These are phyloP conservation scores for Steinernema carpocapsae DNA, from an alignment of 2,888 invertebrate genomes.

Conservation along the genomic window DNA sequence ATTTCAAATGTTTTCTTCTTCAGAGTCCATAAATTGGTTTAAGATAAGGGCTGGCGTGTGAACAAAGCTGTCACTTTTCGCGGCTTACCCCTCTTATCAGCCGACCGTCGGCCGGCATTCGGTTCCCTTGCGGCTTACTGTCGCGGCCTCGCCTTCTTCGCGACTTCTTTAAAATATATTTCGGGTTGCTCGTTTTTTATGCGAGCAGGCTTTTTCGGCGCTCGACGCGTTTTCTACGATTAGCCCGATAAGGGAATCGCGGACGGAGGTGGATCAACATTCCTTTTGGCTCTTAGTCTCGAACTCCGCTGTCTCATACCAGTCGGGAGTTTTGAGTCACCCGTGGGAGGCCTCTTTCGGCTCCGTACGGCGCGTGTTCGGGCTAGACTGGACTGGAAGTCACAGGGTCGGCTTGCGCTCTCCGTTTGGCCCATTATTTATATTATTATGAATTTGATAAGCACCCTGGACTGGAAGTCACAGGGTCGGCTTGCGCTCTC, in stretches of 20 bases:
- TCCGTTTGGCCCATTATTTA: not conserved
- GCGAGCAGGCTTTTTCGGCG: not conserved
- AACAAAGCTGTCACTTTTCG: constrained; percentile 32
- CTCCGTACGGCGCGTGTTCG: too few relatives aligned
- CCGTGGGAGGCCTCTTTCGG: too few relatives aligned
- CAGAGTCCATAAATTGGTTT: constrained; percentile 20
- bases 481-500: too few relatives aligned
- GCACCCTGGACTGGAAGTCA: too few relatives aligned
- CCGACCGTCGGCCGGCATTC: not conserved
- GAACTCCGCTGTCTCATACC: not conserved
- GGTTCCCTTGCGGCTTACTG: not conserved
- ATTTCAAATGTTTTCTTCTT: constrained; percentile 27
- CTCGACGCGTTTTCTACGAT: not conserved
- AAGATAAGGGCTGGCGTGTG: constrained; percentile 23
- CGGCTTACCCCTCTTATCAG: constrained; percentile 24
- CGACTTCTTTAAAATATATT: constrained; percentile 10
- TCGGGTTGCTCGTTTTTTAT: constrained; percentile 20
- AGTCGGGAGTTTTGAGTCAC: not conserved
- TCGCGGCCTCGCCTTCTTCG: not conserved
- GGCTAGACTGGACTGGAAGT: too few relatives aligned
- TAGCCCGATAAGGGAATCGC: constrained; percentile 8
- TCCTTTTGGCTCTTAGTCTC: not conserved
- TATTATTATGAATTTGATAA: constrained; percentile 27
- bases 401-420: too few relatives aligned
- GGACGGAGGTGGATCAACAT: constrained; percentile 28